A percentile compares a stretch with the other conserved stretches of the same genome.
Conservation (phyloP, 2,888 invertebrate species). For the Tolmerus cingulatus region DNA sequence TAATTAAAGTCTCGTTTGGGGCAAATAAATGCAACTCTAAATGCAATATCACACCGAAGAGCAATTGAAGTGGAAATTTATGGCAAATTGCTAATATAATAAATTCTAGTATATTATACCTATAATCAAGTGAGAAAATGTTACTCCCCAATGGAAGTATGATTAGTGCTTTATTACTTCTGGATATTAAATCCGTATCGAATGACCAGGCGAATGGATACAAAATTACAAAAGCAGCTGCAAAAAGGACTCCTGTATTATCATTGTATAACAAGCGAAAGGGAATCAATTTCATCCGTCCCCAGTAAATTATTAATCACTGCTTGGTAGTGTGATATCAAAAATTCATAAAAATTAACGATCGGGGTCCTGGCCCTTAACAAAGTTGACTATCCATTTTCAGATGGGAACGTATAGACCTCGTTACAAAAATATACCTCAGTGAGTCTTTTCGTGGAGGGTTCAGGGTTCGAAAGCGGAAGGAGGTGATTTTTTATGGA, state of each 20-base stretch:
- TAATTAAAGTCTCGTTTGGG: neutral
- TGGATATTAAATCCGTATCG: neutral
- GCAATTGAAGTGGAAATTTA: neutral
- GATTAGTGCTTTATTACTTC: neutral
- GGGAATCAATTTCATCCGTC: neutral
- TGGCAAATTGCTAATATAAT: neutral
- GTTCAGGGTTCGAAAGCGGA: neutral
- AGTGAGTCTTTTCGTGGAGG: neutral
- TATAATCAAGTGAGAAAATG: neutral
- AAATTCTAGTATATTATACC: no score
- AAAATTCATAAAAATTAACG: neutral
- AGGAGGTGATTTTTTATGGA: neutral
- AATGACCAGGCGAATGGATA: neutral
- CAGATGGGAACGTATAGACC: neutral
- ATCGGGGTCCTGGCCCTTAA: neutral
- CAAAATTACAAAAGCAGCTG: neutral
- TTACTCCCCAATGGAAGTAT: neutral
- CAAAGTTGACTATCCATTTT: neutral
- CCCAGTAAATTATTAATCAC: neutral
- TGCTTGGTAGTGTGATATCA: neutral
- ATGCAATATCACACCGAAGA: neutral
- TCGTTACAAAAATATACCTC: neutral
- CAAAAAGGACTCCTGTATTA: neutral
- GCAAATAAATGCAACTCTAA: neutral
- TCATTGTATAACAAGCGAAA: neutral